A percentile compares a stretch with the other conserved stretches of the same genome.
phyloP scores from a whole-genome alignment of 37 sponge, comb jelly and placozoan species.

The Ianthella basta region DNA sequence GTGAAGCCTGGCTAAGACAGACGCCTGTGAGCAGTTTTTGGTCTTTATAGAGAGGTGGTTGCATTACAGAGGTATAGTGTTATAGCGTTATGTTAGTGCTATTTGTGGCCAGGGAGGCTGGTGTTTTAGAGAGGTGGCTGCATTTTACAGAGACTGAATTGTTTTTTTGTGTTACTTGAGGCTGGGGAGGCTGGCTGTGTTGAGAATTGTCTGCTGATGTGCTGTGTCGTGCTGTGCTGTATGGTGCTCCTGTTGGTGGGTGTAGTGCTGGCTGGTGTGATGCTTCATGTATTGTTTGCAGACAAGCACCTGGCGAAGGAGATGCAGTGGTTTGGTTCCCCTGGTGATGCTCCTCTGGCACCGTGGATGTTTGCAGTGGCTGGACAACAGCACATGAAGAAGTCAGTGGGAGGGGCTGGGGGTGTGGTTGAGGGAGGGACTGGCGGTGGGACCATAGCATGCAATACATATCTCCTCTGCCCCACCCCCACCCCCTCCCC shows the following conservation, averaged over 20 bases:
- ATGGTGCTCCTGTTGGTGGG: background rate
- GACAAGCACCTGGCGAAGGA: conserved; percentile 51
- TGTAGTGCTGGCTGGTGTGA: background rate
- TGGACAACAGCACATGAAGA: conserved; percentile 59
- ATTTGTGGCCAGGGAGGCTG: too few species aligned
- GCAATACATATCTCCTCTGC: background rate
- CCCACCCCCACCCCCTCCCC: background rate
- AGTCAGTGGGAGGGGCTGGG: conserved; percentile 2
- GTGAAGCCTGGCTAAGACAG: too few species aligned
- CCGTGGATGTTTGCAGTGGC: conserved; percentile 77
- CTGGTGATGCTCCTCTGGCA: conserved; percentile 38
- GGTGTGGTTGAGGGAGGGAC: too few species aligned
- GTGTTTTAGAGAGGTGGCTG: too few species aligned
- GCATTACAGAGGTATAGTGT: too few species aligned
- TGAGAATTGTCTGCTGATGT: background rate
- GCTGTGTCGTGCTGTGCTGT: background rate
- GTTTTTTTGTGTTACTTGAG: background rate
- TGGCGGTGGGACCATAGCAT: too few species aligned
- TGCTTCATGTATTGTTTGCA: background rate
- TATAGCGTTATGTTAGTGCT: too few species aligned
- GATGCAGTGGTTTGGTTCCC: conserved; percentile 33
- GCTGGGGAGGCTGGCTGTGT: background rate
- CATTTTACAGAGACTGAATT: too few species aligned
- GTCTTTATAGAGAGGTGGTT: too few species aligned
- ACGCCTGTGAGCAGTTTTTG: too few species aligned